Evolutionary conservation across 2,888 invertebrate species (phyloP).

Genomic region (Drosophila koepferae): DNA sequence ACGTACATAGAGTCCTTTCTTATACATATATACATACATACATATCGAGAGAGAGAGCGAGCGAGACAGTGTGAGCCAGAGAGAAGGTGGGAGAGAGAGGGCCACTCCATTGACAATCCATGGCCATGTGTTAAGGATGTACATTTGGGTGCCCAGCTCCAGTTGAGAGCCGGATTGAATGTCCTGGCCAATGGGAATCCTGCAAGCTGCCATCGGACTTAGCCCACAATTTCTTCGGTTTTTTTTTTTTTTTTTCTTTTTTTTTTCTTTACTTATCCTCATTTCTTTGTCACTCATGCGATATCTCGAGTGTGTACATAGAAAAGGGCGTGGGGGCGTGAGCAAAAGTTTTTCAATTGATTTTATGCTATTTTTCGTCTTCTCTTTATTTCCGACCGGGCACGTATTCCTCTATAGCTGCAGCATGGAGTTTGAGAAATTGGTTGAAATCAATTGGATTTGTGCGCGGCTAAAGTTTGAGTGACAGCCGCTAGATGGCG

Average conservation of each 20-base stretch:
- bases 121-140: slow-evolving; percentile 75
- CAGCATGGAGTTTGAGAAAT: slow-evolving; percentile 46
- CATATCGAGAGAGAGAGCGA: background rate
- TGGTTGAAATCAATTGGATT: slow-evolving; percentile 81
- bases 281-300: slow-evolving; percentile 78
- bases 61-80: background rate
- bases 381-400: slow-evolving; percentile 58
- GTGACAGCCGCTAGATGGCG: slow-evolving; percentile 58
- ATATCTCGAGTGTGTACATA: slow-evolving; percentile 62
- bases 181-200: slow-evolving; percentile 71
- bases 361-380: slow-evolving; percentile 74
- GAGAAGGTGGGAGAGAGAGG: slow-evolving; percentile 6
- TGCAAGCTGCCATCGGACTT: slow-evolving; percentile 74
- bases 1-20: slow-evolving; percentile 40
- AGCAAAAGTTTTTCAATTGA: slow-evolving; percentile 78
- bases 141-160: slow-evolving; percentile 54
- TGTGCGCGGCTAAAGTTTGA: slow-evolving; percentile 59
- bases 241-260: slow-evolving; percentile 45
- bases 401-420: slow-evolving; percentile 53
- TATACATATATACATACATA: slow-evolving; percentile 42
- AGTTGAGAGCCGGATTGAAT: slow-evolving; percentile 7
- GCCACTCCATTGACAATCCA: slow-evolving; percentile 75
- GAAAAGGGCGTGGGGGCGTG: slow-evolving; percentile 40
- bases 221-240: slow-evolving; percentile 65
- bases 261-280: slow-evolving; percentile 38